Percentiles rank a stretch among this genome's conserved stretches.
Evolutionary conservation across 2,888 invertebrate species (phyloP).

Genomic region (Tortrix viridana): DNA sequence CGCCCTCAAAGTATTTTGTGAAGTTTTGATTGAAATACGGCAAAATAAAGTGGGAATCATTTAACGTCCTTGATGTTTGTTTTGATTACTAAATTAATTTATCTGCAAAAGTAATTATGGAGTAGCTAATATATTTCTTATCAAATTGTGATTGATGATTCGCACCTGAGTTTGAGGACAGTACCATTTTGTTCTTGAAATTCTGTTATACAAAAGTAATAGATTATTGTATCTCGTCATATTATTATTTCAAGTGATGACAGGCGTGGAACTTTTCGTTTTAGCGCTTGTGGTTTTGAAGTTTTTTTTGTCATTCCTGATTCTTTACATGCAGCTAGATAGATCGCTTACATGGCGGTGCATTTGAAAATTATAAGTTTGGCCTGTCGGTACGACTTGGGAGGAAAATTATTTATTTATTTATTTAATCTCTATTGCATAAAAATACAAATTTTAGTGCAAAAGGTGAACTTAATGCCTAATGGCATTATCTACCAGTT

Average conservation of each 20-base stretch:
- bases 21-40: slow-evolving; percentile 47
- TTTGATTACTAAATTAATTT: slow-evolving; percentile 40
- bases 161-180: slow-evolving; percentile 5
- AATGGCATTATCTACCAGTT: too few species aligned
- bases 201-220: slow-evolving; percentile 32
- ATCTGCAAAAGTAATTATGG: slow-evolving; percentile 35
- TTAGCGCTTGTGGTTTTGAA: slow-evolving; percentile 4
- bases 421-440: too few species aligned
- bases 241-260: slow-evolving; percentile 30
- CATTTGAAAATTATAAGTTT: too few species aligned
- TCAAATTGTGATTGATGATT: slow-evolving; percentile 33
- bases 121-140: slow-evolving; percentile 21
- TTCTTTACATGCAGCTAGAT: too few species aligned
- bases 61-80: slow-evolving; percentile 45
- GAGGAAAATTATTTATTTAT: too few species aligned
- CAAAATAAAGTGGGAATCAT: slow-evolving; percentile 43
- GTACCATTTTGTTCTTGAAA: slow-evolving; percentile 22
- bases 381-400: too few species aligned
- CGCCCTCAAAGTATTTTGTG: slow-evolving; percentile 43
- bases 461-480: too few species aligned
- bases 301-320: too few species aligned
- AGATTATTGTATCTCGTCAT: slow-evolving; percentile 26
- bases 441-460: too few species aligned
- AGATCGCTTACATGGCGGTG: too few species aligned
- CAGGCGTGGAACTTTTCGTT: slow-evolving; percentile 11